phyloP scores from a whole-genome alignment of 2,888 invertebrate species.

The Leptopterna dolabrata region DNA sequence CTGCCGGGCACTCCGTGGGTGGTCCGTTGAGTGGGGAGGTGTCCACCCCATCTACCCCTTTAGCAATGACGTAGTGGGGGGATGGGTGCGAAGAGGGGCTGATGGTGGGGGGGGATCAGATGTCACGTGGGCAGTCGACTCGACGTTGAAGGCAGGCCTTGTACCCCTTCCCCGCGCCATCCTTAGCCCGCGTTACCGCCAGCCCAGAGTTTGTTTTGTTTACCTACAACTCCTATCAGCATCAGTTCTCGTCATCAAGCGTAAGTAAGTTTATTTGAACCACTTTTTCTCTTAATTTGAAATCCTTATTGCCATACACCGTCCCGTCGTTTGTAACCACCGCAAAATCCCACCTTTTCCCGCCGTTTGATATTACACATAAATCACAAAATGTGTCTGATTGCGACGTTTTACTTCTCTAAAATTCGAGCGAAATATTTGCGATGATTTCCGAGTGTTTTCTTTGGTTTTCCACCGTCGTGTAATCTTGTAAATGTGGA shows the following conservation, averaged over 20 bases:
- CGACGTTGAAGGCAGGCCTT: neutral
- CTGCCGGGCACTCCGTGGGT: neutral
- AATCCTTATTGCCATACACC: neutral
- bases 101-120: neutral
- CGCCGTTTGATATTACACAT: neutral
- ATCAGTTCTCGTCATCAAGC: neutral
- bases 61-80: too few species aligned
- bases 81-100: neutral
- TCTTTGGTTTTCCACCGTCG: neutral
- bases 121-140: slow-evolving; percentile 26
- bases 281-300: neutral
- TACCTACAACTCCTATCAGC: neutral
- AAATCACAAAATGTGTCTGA: too few species aligned
- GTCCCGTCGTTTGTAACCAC: neutral
- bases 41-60: too few species aligned
- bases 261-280: neutral
- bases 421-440: neutral
- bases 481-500: neutral
- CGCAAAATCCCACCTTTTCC: neutral
- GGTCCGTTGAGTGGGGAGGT: too few species aligned
- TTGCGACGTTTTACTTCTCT: neutral
- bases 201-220: slow-evolving; percentile 24
- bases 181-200: neutral
- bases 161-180: neutral
- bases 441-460: neutral